Percentiles rank a stretch among this genome's conserved stretches.
Conservation (phyloP, 2,113 vertebrate genomes). For the Sorex araneus region DNA sequence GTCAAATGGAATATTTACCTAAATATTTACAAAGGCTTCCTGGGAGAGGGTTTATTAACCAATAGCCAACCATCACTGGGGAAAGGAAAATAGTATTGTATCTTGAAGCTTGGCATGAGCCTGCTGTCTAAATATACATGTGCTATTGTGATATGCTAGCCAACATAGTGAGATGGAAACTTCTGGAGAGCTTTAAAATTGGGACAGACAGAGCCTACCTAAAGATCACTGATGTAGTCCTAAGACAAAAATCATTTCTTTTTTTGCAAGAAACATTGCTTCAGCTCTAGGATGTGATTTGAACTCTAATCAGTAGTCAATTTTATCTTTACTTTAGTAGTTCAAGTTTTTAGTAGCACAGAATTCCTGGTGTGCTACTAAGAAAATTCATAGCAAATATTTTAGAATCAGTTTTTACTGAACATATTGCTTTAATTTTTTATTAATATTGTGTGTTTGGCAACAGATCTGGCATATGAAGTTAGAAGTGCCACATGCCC, state of each 20-base stretch:
- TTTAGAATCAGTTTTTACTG: conserved; percentile 37
- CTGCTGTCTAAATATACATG: background rate
- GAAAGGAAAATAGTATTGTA: background rate
- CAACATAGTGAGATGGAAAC: background rate
- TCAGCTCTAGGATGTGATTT: background rate
- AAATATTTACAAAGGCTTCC: background rate
- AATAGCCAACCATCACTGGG: background rate
- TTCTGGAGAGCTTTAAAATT: background rate
- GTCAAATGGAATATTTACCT: background rate
- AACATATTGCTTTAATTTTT: conserved; percentile 61
- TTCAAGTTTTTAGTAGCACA: background rate
- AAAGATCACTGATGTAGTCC: background rate
- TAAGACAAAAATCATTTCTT: background rate
- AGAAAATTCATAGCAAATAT: conserved; percentile 9
- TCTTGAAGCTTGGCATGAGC: background rate
- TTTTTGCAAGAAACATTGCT: conserved; percentile 6
- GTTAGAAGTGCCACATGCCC: conserved; percentile 31
- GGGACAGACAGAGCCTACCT: background rate
- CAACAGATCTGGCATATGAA: background rate
- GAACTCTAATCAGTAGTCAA: background rate
- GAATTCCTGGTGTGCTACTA: background rate
- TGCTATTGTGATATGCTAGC: no score
- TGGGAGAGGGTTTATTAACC: background rate
- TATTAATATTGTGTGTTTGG: conserved; percentile 78
- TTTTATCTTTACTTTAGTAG: background rate